A percentile compares a stretch with the other conserved stretches of the same genome.
phyloP scores from a whole-genome alignment of 2,113 vertebrate species.

The Nothobranchius furzeri region DNA sequence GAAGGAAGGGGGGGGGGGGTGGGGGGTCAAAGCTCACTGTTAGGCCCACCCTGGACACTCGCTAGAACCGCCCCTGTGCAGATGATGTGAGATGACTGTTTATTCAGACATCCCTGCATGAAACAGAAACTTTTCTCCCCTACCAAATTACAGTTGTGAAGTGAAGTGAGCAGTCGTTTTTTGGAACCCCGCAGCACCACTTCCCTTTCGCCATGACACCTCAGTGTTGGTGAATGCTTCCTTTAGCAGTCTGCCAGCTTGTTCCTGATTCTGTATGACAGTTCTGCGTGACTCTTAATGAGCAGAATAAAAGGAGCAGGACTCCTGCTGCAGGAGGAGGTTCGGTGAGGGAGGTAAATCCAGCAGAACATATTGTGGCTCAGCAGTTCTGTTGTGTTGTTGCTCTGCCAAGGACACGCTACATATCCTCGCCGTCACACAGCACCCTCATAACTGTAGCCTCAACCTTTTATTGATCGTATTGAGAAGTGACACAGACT shows the following conservation, averaged over 20 bases:
- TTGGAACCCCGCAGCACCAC: slow-evolving; percentile 16
- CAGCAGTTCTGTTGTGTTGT: slow-evolving; percentile 55
- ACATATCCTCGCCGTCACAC: slow-evolving; percentile 28
- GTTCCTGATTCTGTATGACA: slow-evolving; percentile 51
- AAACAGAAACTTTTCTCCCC: background rate
- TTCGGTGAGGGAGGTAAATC: slow-evolving; percentile 35
- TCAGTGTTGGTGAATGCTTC: slow-evolving; percentile 10
- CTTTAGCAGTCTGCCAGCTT: slow-evolving; percentile 9
- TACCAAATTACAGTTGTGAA: background rate
- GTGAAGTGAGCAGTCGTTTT: slow-evolving; percentile 43
- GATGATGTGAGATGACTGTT: background rate
- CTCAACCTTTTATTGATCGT: slow-evolving; percentile 34
- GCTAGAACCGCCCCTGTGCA: no score
- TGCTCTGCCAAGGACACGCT: slow-evolving; percentile 52
- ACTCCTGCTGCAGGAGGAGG: background rate
- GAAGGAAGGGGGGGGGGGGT: no score
- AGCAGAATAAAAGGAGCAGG: slow-evolving; percentile 21
- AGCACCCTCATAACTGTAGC: slow-evolving; percentile 43
- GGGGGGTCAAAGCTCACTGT: no score
- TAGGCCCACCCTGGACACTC: no score
- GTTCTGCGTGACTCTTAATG: slow-evolving; percentile 46
- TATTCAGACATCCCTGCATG: background rate
- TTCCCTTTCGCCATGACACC: slow-evolving; percentile 23
- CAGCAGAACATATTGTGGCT: slow-evolving; percentile 52
- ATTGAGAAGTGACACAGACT: slow-evolving; percentile 27